These are phyloP conservation scores for Hemistola chrysoprasaria DNA, from an alignment of 2,888 invertebrate species.

Conservation along the genomic window DNA sequence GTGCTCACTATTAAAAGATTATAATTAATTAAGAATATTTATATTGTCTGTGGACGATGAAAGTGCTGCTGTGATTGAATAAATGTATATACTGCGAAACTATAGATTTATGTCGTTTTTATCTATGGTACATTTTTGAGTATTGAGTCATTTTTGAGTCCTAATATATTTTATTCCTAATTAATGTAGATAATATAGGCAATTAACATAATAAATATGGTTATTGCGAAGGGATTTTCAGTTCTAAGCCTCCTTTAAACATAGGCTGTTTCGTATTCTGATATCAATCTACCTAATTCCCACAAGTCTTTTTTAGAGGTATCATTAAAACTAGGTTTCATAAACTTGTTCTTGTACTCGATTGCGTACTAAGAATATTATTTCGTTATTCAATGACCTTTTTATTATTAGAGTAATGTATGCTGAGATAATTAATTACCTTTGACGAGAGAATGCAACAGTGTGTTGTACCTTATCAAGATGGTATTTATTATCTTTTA, in stretches of 20 bases:
- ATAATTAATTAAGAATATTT: slow-evolving; percentile 27
- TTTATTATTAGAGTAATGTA: slow-evolving; percentile 18
- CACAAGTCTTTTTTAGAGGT: slow-evolving; percentile 11
- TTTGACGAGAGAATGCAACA: slow-evolving; percentile 10
- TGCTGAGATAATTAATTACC: slow-evolving; percentile 20
- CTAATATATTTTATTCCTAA: too few relatives aligned
- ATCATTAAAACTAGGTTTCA: background rate
- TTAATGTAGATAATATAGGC: too few relatives aligned
- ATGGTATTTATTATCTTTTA: slow-evolving; percentile 8
- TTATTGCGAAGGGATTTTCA: too few relatives aligned
- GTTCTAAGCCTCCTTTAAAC: too few relatives aligned
- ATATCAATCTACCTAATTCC: too few relatives aligned
- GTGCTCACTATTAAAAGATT: slow-evolving; percentile 35
- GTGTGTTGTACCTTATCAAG: slow-evolving; percentile 12
- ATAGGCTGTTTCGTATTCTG: too few relatives aligned
- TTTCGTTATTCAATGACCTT: slow-evolving; percentile 28
- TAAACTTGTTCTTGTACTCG: slow-evolving; percentile 1
- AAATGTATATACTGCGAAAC: slow-evolving; percentile 23
- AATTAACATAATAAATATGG: too few relatives aligned
- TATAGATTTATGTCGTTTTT: too few relatives aligned
- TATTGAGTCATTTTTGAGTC: too few relatives aligned
- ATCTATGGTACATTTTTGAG: too few relatives aligned
- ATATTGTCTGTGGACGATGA: slow-evolving; percentile 39
- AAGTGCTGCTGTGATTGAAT: slow-evolving; percentile 45
- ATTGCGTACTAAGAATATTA: background rate